Base-by-base conservation (phyloP, 2,113 vertebrate genomes). In the Sander vitreus region DNA sequence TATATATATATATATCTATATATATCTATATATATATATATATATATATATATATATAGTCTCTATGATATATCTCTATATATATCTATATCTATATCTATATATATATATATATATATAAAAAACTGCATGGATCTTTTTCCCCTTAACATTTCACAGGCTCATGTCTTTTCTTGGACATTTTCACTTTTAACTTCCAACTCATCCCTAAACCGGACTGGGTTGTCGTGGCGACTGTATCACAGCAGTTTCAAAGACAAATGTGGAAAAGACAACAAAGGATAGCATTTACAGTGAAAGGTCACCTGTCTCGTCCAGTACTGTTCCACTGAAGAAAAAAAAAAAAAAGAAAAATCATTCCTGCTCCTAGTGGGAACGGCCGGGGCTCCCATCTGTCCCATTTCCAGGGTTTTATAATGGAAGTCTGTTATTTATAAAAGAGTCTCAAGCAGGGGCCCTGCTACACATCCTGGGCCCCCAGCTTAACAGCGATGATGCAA, bases 241-340 rank as follows among this genome's bases (percentile, higher is more conserved):
- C 62, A 10, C 74, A 51, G 75, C 39, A 43, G 62, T 73, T 71
- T 79, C 3, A 69, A 60, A 25, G 69, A 74, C 13, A 39, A 72
- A 76, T 65, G 73, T 23, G 23, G 79, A 30, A 66, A 79, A 65
- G 47, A 66, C 68, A 16, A 85, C 77, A 85, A 47, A 83, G 76
- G 66, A 15, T 8, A 57, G 63, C 65, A 54, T 86, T 87, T 85
- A 76, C 82, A 85, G 84, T 68, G 1, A 85, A 86, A 90, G 86
- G 80, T 80, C 78, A 30, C 30, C 54, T 4, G 80, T 77, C 78
- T 77, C 58, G 0, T 51, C 14, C 30, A 15, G 43, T 15, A 43
- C 55, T 1, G 60, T 16, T 36, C 43, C 25, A 0, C 8, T 45
- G 10, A 43, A 43, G 0, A 5, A 14, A 18, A 36, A 54, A 58